Conservation (phyloP, 1,140 invertebrate species). For the Galendromus occidentalis region DNA sequence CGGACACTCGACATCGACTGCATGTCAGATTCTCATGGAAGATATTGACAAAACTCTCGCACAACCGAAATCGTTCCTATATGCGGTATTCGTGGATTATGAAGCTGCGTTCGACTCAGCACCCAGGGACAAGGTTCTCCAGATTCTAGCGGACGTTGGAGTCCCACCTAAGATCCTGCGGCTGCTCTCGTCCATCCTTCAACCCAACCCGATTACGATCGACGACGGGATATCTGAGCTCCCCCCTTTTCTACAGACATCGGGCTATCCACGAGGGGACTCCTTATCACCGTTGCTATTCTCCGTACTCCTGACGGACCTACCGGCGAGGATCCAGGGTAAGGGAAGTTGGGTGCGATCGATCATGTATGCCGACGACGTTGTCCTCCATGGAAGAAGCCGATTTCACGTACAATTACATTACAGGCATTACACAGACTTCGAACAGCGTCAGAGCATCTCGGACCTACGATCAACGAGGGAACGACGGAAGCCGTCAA, state of each 20-base stretch:
- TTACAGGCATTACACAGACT: too few species aligned
- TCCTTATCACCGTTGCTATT: background rate
- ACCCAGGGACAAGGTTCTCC: background rate
- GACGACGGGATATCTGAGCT: background rate
- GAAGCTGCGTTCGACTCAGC: background rate
- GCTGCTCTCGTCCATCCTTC: background rate
- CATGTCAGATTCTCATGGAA: background rate
- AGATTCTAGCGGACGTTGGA: background rate
- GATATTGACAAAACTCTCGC: background rate
- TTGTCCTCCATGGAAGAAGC: too few species aligned
- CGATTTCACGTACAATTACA: too few species aligned
- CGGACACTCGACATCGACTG: background rate
- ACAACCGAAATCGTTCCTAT: background rate
- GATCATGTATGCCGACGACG: too few species aligned
- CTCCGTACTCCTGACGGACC: background rate
- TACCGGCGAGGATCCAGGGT: too few species aligned
- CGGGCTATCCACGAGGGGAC: too few species aligned
- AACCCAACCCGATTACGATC: background rate
- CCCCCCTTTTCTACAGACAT: background rate
- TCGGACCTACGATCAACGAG: too few species aligned
- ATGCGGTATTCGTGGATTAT: background rate
- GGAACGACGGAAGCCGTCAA: too few species aligned
- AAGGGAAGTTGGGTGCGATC: too few species aligned
- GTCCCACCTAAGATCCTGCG: background rate
- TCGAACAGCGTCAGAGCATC: too few species aligned